phyloP scores from a whole-genome alignment of 2,113 vertebrate genomes.

The Lepisosteus osseus region DNA sequence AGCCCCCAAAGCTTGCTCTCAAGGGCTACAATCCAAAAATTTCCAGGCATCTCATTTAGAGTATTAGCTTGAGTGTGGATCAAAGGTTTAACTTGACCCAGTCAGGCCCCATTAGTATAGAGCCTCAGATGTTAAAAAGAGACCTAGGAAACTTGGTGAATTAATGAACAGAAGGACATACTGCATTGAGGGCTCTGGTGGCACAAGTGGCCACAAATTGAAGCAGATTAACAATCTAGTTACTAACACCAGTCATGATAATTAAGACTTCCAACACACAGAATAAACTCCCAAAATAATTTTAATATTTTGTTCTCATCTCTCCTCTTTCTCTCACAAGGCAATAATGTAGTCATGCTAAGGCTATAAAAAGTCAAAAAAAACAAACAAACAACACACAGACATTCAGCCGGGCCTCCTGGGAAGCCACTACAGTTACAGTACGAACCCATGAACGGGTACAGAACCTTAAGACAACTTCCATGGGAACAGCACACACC shows the following conservation, averaged over 20 bases:
- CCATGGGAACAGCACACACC: conserved; percentile 39
- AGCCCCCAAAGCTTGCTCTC: no score
- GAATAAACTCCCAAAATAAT: conserved; percentile 76
- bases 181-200: background rate
- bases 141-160: no score
- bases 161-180: no score
- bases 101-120: no score
- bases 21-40: no score
- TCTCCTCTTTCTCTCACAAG: conserved; percentile 53
- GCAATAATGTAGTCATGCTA: conserved; percentile 83
- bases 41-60: no score
- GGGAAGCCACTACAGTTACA: conserved; percentile 48
- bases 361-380: conserved; percentile 74
- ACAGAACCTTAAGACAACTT: conserved; percentile 45
- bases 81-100: no score
- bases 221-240: no score
- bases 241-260: no score
- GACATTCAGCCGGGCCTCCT: conserved; percentile 66
- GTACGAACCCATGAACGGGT: conserved; percentile 39
- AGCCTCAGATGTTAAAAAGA: no score
- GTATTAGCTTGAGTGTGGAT: no score
- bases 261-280: conserved; percentile 30
- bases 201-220: background rate
- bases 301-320: conserved; percentile 42
- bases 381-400: conserved; percentile 36